Percentiles rank a stretch among this genome's conserved stretches.
Evolutionary conservation across 2,797 vertebrate genomes (phyloP).

Genomic region (Onychomys arenicola): DNA sequence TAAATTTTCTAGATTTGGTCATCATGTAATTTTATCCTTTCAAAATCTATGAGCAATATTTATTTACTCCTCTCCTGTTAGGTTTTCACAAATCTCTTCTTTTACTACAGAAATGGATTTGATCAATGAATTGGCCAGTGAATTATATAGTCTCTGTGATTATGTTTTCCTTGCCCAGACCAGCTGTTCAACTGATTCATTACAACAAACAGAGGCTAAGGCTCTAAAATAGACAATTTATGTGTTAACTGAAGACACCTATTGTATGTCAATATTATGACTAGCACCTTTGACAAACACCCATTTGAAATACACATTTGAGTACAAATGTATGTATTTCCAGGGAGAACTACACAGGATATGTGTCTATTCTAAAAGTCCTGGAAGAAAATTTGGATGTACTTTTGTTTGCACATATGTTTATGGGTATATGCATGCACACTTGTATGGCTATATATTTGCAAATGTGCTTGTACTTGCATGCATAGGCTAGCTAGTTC

Average conservation of each 20-base stretch:
- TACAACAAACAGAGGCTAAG: not conserved
- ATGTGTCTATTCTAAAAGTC: not conserved
- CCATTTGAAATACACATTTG: not conserved
- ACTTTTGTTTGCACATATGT: not conserved
- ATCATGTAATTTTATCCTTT: constrained; percentile 3
- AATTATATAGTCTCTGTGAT: not conserved
- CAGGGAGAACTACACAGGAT: not conserved
- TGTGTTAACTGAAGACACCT: not conserved
- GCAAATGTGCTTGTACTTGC: not conserved
- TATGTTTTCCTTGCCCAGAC: not conserved
- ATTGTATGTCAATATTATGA: constrained; percentile 10
- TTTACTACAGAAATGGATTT: not conserved
- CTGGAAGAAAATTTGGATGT: not conserved
- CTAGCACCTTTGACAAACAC: constrained; percentile 6
- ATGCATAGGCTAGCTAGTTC: not conserved
- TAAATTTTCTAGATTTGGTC: not conserved
- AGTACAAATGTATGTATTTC: not conserved
- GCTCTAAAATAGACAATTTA: not conserved
- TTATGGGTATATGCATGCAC: not conserved
- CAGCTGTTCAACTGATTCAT: not conserved
- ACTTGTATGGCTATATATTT: not conserved
- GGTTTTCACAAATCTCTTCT: not conserved
- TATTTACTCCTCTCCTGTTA: not conserved
- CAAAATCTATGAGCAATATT: not conserved
- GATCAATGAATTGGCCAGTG: not conserved